Evolutionary conservation across 2,797 vertebrate genomes (phyloP).

Genomic region (Coregonus ussuriensis): DNA sequence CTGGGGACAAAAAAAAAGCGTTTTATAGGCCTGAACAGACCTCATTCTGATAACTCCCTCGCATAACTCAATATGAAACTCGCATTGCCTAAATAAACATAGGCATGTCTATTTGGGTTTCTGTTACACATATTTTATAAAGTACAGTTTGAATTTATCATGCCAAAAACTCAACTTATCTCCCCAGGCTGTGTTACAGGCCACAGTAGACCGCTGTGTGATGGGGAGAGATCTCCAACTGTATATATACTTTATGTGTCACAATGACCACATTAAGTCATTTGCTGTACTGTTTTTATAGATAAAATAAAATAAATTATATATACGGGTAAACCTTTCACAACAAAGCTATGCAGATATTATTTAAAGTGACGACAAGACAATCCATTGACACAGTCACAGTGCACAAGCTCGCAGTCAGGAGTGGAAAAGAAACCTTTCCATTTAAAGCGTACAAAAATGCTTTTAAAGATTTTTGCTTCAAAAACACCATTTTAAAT

Average conservation of each 20-base stretch:
- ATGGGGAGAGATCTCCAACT: conserved; percentile 67
- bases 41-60: conserved; percentile 45
- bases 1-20: conserved; percentile 36
- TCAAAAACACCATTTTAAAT: conserved; percentile 53
- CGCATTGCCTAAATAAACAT: conserved; percentile 50
- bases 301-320: conserved; percentile 72
- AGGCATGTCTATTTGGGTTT: conserved; percentile 56
- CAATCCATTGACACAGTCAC: conserved; percentile 93
- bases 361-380: conserved; percentile 90
- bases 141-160: conserved; percentile 72
- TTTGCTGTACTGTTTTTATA: conserved; percentile 62
- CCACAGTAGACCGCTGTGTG: conserved; percentile 67
- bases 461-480: conserved; percentile 60
- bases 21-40: conserved; percentile 51
- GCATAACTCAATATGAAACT: conserved; percentile 54
- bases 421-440: conserved; percentile 71
- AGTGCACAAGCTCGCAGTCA: conserved; percentile 98
- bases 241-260: conserved; percentile 71
- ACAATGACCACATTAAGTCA: conserved; percentile 73
- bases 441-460: conserved; percentile 52
- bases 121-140: conserved; percentile 62
- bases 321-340: conserved; percentile 85
- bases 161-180: conserved; percentile 67
- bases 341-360: conserved; percentile 91
- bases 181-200: conserved; percentile 55